Evolutionary conservation across 1,140 invertebrate species (phyloP), one percentile per base, ranked within the genome.

Genomic region (Drosophila subpulchrella): DNA sequence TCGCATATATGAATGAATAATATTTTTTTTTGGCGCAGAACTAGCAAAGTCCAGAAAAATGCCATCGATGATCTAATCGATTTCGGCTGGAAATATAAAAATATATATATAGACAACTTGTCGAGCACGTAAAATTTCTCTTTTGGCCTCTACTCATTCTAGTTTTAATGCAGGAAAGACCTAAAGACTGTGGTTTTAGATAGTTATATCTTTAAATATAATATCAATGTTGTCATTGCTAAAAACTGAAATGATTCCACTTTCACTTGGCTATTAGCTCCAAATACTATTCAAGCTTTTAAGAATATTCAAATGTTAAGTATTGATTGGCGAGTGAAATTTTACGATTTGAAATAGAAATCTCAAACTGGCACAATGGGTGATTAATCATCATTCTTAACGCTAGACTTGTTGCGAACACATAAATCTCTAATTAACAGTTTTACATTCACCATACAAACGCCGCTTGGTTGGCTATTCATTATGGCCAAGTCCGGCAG

Each of bases 11-110:
- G 30, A 68, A 68, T 44, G 30, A 68, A 71, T 36, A 58, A 1
- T 57, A 36, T 58, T 57, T 50, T 66, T 66, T 50, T 58, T 50
- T 59, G 47, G 54, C 34, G 58, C 65, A 53, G 74, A 58, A 75
- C 48, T 55, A 48, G 50, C 54, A 53, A 27, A 36, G 61, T 11
- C 38, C 36, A 67, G 51, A 86, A 75, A 79, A 68, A 63, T 80
- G 15, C 63, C 62, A 42, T 30, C 50, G 83, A 88, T 88, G 83
- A 88, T 89, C 83, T 89, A 88, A 88, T 88, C 57, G 39, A 34
- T 54, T 68, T 44, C 32, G 67, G 27, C 75, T 70, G 60, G 56
- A 83, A 78, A 34, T 59, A 78, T 61, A 71, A 53, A 47, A 30
- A 39, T 17, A 27, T 20, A 59, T 57, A 55, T 46, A 65, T 27